Percentiles rank a stretch among this genome's conserved stretches.
Evolutionary conservation across 2,797 vertebrate genomes (phyloP).

Genomic region (Acipenser oxyrinchus): DNA sequence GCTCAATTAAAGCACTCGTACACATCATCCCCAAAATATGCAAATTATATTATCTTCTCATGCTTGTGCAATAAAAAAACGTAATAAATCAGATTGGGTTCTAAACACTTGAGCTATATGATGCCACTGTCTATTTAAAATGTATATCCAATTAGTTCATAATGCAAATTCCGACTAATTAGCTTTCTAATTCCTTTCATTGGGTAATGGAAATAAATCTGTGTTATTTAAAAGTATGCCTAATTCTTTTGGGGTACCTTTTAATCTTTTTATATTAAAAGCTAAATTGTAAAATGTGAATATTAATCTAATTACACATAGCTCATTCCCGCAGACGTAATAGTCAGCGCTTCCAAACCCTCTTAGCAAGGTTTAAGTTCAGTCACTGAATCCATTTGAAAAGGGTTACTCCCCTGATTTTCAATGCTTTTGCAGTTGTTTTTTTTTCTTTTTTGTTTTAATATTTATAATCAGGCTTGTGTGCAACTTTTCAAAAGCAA

Average conservation of each 20-base stretch:
- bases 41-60: constrained; percentile 40
- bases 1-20: constrained; percentile 9
- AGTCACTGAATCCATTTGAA: constrained; percentile 16
- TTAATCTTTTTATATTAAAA: constrained; percentile 87
- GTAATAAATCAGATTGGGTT: constrained; percentile 40
- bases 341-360: constrained; percentile 26
- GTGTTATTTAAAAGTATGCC: constrained; percentile 52
- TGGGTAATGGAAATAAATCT: constrained; percentile 71
- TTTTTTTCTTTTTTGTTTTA: background rate
- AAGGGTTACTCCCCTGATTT: background rate
- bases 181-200: constrained; percentile 71
- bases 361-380: constrained; percentile 19
- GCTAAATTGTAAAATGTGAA: constrained; percentile 84
- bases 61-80: constrained; percentile 27
- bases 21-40: constrained; percentile 35
- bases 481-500: background rate
- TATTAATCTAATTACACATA: constrained; percentile 87
- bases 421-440: constrained; percentile 9
- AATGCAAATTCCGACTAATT: constrained; percentile 72
- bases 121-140: constrained; percentile 36
- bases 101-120: constrained; percentile 34
- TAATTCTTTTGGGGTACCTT: constrained; percentile 75
- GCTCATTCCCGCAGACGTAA: constrained; percentile 52
- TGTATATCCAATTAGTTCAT: constrained; percentile 69
- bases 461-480: too few species aligned